A percentile compares a stretch with the other conserved stretches of the same genome.
Conservation (phyloP, 1,140 invertebrate species). For the Diachasma alloeum region DNA sequence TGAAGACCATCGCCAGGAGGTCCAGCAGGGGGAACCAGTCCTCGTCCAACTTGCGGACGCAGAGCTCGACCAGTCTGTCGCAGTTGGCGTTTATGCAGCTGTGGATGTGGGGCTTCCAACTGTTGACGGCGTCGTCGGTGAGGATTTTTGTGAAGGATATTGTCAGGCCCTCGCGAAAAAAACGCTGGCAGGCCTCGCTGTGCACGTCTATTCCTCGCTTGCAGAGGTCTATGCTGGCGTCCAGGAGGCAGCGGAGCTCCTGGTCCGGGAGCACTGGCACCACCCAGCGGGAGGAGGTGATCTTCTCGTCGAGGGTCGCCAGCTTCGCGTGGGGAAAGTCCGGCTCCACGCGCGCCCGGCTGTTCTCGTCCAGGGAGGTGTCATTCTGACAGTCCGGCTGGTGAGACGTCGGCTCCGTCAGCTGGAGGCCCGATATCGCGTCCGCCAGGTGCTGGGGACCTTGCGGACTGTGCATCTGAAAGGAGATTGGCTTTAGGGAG, state of each 20-base stretch:
- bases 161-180: conserved; percentile 93
- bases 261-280: conserved; percentile 96
- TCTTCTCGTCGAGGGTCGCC: conserved; percentile 92
- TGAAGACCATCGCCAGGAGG: conserved; percentile 91
- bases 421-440: conserved; percentile 59
- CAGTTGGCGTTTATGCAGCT: conserved; percentile 94
- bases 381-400: conserved; percentile 54
- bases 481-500: neutral
- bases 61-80: conserved; percentile 89
- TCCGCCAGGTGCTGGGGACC: conserved; percentile 62
- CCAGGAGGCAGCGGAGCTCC: conserved; percentile 90
- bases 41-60: conserved; percentile 87
- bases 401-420: conserved; percentile 53
- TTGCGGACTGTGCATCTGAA: conserved; percentile 62
- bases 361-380: conserved; percentile 56
- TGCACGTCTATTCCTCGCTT: conserved; percentile 85
- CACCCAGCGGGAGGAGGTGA: conserved; percentile 93
- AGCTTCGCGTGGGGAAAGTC: conserved; percentile 89
- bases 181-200: conserved; percentile 91
- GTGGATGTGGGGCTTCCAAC: conserved; percentile 97
- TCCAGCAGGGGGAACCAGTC: conserved; percentile 95
- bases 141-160: conserved; percentile 97
- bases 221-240: conserved; percentile 88
- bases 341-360: conserved; percentile 66
- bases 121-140: conserved; percentile 97